Evolutionary conservation across 2,888 invertebrate genomes (phyloP).

Genomic region (Elysia crispata): DNA sequence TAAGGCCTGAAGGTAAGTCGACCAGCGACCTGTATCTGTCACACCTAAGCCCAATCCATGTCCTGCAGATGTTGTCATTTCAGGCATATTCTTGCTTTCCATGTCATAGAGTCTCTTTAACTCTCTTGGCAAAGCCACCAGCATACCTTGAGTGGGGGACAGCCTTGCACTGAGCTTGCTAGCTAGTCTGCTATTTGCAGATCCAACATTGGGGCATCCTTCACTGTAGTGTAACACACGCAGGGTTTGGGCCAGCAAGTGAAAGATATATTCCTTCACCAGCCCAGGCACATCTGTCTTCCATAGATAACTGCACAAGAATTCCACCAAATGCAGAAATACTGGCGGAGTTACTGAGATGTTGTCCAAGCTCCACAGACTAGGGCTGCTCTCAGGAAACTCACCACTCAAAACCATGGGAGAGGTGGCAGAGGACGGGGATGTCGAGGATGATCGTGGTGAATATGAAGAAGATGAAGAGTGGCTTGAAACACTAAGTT

Average conservation of each 20-base stretch:
- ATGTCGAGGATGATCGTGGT: no score
- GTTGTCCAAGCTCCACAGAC: conserved; percentile 70
- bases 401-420: conserved; percentile 34
- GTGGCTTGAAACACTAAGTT: conserved; percentile 13
- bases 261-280: conserved; percentile 74
- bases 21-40: conserved; percentile 71
- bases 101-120: conserved; percentile 72
- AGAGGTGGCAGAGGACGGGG: neutral
- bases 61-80: conserved; percentile 64
- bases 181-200: neutral
- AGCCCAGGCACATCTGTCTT: conserved; percentile 73
- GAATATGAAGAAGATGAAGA: neutral
- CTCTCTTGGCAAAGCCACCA: conserved; percentile 71
- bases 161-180: conserved; percentile 1
- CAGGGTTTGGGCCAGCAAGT: conserved; percentile 73
- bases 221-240: conserved; percentile 71
- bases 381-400: conserved; percentile 54
- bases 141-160: conserved; percentile 60
- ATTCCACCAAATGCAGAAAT: conserved; percentile 70
- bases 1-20: conserved; percentile 74
- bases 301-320: conserved; percentile 73
- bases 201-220: conserved; percentile 59
- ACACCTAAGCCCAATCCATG: conserved; percentile 69
- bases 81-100: conserved; percentile 71
- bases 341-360: conserved; percentile 71